phyloP scores from a whole-genome alignment of 2,888 invertebrate genomes.

The Drosophila anomelani region DNA sequence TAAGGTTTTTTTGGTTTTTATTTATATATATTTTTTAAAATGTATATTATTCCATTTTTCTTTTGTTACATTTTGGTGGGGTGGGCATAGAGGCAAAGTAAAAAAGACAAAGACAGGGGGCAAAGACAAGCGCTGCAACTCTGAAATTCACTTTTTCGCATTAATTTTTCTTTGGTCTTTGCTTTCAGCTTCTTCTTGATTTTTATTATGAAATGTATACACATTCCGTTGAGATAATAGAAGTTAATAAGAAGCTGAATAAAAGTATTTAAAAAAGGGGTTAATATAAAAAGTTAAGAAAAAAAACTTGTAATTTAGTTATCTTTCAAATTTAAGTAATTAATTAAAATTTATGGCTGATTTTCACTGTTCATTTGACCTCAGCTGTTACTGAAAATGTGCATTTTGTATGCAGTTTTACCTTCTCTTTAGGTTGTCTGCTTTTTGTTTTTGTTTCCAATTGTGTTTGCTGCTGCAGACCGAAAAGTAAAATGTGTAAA shows the following conservation, averaged over 20 bases:
- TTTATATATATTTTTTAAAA: too few relatives aligned
- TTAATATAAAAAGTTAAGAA: too few relatives aligned
- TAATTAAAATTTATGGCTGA: background rate
- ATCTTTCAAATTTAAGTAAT: background rate
- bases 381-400: background rate
- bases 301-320: background rate
- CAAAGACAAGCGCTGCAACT: constrained; percentile 29
- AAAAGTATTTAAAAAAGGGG: background rate
- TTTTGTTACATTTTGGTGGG: constrained; percentile 22
- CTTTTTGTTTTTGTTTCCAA: constrained; percentile 4
- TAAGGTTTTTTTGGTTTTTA: too few relatives aligned
- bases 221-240: too few relatives aligned
- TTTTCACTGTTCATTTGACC: constrained; percentile 3
- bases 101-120: background rate
- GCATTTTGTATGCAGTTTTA: constrained; percentile 6
- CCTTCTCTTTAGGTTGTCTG: constrained; percentile 1
- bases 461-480: constrained; percentile 33
- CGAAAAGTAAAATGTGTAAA: constrained; percentile 62
- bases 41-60: too few relatives aligned
- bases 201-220: constrained; percentile 69
- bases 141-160: constrained; percentile 68
- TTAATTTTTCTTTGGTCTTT: constrained; percentile 67
- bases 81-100: constrained; percentile 23
- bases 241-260: background rate
- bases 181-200: constrained; percentile 48